These are phyloP conservation scores for Adelognathus sp. DNA, from an alignment of 2,888 invertebrate species.

Conservation along the genomic window DNA sequence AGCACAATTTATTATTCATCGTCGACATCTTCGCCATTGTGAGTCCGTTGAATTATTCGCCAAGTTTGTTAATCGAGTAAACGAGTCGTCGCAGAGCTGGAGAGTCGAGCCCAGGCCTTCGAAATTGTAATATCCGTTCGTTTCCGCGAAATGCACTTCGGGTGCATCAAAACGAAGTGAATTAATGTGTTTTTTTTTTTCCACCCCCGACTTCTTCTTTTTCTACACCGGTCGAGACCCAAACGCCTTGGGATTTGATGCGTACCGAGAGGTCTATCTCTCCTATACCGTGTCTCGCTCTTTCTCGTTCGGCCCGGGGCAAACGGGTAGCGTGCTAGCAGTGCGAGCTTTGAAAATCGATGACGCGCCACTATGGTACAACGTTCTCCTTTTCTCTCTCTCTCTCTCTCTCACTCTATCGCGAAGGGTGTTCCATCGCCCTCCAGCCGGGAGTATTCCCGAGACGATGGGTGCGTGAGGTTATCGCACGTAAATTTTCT, in stretches of 20 bases:
- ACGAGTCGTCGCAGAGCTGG: too few species aligned
- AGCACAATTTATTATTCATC: too few species aligned
- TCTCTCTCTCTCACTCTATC: conserved; percentile 15
- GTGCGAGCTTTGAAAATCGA: conserved; percentile 57
- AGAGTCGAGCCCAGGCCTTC: background rate
- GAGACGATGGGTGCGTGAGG: conserved; percentile 32
- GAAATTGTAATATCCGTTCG: background rate
- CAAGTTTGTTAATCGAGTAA: too few species aligned
- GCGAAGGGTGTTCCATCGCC: background rate
- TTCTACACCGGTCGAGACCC: conserved; percentile 7
- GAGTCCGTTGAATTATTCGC: too few species aligned
- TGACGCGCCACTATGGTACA: conserved; percentile 42
- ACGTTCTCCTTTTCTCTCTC: conserved; percentile 18
- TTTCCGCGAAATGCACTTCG: background rate
- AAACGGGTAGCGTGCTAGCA: conserved; percentile 38
- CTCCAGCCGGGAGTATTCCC: conserved; percentile 39
- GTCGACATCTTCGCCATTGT: too few species aligned
- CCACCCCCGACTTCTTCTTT: background rate
- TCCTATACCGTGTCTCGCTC: background rate
- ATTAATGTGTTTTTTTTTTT: background rate
- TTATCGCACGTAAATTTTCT: conserved; percentile 12
- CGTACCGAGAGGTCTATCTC: conserved; percentile 14
- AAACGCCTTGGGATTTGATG: conserved; percentile 19
- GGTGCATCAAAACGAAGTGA: background rate
- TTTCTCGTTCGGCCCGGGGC: conserved; percentile 49